Evolutionary conservation across 2,113 vertebrate genomes (phyloP), one percentile per base, ranked within the genome.

Genomic region (Dascyllus trimaculatus): DNA sequence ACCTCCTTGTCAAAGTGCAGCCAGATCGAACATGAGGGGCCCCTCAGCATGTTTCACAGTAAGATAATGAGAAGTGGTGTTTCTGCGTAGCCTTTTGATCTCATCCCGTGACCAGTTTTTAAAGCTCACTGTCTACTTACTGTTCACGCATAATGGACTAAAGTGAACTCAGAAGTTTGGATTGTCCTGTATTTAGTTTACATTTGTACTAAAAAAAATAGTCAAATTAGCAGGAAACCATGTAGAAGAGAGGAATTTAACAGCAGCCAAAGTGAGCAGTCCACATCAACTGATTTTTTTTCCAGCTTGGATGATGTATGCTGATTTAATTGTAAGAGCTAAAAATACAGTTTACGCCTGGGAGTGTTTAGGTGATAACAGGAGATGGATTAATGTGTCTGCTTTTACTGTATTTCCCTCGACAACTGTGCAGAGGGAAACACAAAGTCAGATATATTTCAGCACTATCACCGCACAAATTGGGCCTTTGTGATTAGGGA

Each of bases 261-360:
- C 35, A 56, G 59, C 7, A 18, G 22, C 3, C 49, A 79, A 58
- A 29, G 4, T 51, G 17, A 80, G 38, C 46, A 11, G 21, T 46
- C 7, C 25, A 51, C 14, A 10, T 15, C 4, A 14, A 18, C 54
- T 48, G 26, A 56, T 29, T 46, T 21, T 32, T 48, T 48, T 32
- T 17, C 10, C 25, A 48, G 43, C 25, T 9, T 58, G 49, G 58
- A 63, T 67, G 18, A 53, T 45, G 10, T 48, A 48, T 53, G 17
- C 25, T 61, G 60, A 66, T 82, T 70, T 38, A 70, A 65, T 60
- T 60, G 38, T 21, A 38, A 22, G 32, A 21, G 78, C 26, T 65
- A 58, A 59, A 77, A 81, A 87, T 63, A 24, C 38, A 62, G 59
- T 70, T 61, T 45, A 13, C n/a, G 10, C 67, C 19, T 48, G 40